A percentile compares a stretch with the other conserved stretches of the same genome.
Evolutionary conservation across 2,888 invertebrate genomes (phyloP).

Genomic region (Brenthis ino): DNA sequence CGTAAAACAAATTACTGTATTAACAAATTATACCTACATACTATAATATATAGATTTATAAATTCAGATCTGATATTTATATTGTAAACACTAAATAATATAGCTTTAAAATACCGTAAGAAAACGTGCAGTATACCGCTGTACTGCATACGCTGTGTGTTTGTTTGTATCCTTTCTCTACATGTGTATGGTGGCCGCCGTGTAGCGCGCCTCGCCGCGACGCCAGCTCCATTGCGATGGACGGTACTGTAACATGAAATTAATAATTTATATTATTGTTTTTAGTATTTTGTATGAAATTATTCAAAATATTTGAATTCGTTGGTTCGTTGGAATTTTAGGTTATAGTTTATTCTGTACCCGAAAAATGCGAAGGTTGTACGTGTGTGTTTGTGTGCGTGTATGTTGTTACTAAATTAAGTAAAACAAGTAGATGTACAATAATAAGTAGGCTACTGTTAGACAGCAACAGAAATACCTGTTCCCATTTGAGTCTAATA

Average conservation of each 20-base stretch:
- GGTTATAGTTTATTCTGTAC: too few relatives aligned
- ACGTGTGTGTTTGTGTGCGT: background rate
- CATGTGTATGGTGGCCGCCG: conserved; percentile 97
- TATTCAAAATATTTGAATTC: too few relatives aligned
- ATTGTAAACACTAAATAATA: background rate
- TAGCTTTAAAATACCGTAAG: conserved; percentile 2
- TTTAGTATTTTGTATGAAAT: too few relatives aligned
- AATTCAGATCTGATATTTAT: too few relatives aligned
- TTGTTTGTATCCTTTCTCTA: conserved; percentile 59
- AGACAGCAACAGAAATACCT: too few relatives aligned
- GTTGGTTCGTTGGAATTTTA: too few relatives aligned
- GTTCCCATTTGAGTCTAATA: too few relatives aligned
- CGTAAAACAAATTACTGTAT: too few relatives aligned
- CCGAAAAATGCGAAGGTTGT: background rate
- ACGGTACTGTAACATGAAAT: conserved; percentile 87
- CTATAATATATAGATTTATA: too few relatives aligned
- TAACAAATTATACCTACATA: too few relatives aligned
- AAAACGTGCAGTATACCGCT: conserved; percentile 12
- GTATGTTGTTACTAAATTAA: background rate
- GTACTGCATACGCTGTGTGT: background rate
- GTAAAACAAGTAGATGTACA: background rate
- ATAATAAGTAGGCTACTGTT: too few relatives aligned
- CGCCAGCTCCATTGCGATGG: conserved; percentile 97
- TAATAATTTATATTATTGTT: background rate
- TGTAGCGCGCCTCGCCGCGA: conserved; percentile 95